Conservation (phyloP, 1,140 invertebrate species). For the Tetraneura akinire region DNA sequence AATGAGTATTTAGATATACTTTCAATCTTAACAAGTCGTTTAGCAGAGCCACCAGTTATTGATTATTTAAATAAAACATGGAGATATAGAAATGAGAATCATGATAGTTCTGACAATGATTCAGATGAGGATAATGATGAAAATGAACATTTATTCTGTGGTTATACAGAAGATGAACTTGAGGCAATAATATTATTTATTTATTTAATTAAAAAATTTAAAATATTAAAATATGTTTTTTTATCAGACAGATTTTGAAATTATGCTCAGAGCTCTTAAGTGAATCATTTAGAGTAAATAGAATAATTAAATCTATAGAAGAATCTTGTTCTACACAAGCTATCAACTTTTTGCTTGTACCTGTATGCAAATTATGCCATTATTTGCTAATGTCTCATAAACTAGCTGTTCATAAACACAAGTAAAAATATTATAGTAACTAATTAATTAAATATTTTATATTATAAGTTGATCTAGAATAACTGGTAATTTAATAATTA, state of each 20-base stretch:
- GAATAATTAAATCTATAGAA: conserved; percentile 65
- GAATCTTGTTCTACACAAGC: conserved; percentile 32
- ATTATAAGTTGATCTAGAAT: no score
- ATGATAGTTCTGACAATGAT: conserved; percentile 31
- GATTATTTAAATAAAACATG: conserved; percentile 34
- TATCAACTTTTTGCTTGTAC: conserved; percentile 60
- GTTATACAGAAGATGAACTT: conserved; percentile 37
- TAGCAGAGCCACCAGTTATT: conserved; percentile 41
- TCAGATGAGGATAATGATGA: conserved; percentile 25
- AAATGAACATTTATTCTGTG: conserved; percentile 33
- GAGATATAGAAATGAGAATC: conserved; percentile 3
- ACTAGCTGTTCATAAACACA: conserved; percentile 75
- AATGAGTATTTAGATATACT: conserved; percentile 42
- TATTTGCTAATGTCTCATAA: conserved; percentile 75
- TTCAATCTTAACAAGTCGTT: conserved; percentile 35
- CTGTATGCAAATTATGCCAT: conserved; percentile 76
- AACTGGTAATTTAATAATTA: conserved; percentile 3
- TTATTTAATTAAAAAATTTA: neutral
- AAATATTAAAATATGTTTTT: conserved; percentile 1
- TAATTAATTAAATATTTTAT: neutral
- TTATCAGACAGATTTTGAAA: conserved; percentile 58
- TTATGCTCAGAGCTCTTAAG: conserved; percentile 68
- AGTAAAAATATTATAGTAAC: conserved; percentile 56
- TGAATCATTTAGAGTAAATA: conserved; percentile 66
- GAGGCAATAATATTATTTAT: conserved; percentile 28